Evolutionary conservation across 2,888 invertebrate species (phyloP), one percentile per base, ranked within the genome.

Genomic region (Dolichomitus sp.): DNA sequence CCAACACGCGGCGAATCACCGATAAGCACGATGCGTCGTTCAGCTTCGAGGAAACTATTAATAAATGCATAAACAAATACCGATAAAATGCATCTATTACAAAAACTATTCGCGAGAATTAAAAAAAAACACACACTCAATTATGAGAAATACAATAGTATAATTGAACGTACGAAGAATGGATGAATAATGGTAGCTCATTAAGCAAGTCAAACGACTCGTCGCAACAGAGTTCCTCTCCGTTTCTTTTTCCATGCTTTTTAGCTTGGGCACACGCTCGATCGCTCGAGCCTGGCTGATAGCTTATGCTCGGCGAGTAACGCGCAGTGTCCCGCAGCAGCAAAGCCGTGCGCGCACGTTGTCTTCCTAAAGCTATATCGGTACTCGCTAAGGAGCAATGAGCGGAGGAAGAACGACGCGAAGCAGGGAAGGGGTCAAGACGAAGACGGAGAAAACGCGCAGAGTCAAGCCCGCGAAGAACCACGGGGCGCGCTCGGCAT

Each of bases 201-300:
- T 82, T 75, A 79, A 66, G 70, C 40, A 69, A 77, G 77, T 54
- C 65, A 75, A 78, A 82, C 78, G 74, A 78, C 57, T 37, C 69
- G 42, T 61, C 66, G 76, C 63, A 40, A 42, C 19, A 17, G 27
- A 17, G 37, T 66, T 37, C 11, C 59, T 80, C 80, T 75, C 63
- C 78, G 27, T 84, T 72, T 77, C 78, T 85, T 87, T 87, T 85
- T 86, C 76, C 80, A 68, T 72, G 42, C 75, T 76, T 87, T 81
- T 69, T 78, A 87, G 75, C 72, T 40, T 54, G 61, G 50, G 77
- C 68, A 68, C 73, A 73, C 50, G 78, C 59, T 45, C 69, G 50
- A 66, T 72, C 70, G 72, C 50, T 30, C 48, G 48, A 54, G 37
- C 52, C 27, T 23, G 66, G 27, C 73, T 50, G 68, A 74, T 69